Base-by-base conservation (phyloP, 2,797 vertebrate species). In the Diplodus sargus region DNA sequence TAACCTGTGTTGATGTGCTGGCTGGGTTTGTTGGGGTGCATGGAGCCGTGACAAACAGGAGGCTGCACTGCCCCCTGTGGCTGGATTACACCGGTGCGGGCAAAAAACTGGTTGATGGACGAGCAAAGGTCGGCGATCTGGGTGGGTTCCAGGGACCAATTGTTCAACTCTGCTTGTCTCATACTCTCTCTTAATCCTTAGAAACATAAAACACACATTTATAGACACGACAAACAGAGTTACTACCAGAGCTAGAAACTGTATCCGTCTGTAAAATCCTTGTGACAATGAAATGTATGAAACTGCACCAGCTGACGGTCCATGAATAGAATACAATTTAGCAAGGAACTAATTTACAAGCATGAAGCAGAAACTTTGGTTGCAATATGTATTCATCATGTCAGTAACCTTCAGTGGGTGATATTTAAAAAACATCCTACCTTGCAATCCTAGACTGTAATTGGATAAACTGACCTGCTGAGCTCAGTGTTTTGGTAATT, bases 41-140 rank as follows among this genome's bases (percentile, higher is more conserved):
- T 96, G 93, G 96, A 89, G 90, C 95, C 91, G 20, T 97, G 97
- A 90, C 97, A 98, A 78, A 96, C 94, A 17, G 96, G 90, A 51
- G 96, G 89, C 89, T 95, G 97, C 88, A 96, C 96, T 78, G 96
- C 92, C 92, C 96, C 97, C 81, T 97, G 96, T 91, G 96, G 95
- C 85, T 96, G 96, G 90, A 98, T 97, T 89, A 97, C 96, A 65
- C 97, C 97, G 48, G 97, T 98, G 86, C 97, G 97, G 86, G 96
- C 94, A 85, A 98, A 98, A 86, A 98, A 98, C 78, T 98, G 96
- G 93, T 97, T 97, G 90, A 98, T 97, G 81, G 97, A 97, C 71
- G 97, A 97, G 94, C 97, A 98, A 80, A 98, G 96, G 94, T 98
- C 97, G 51, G 96, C 97, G 51, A 98, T 97, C 89, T 97, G 97